Evolutionary conservation across 2,888 invertebrate genomes (phyloP).

Genomic region (Rhaphigaster nebulosa): DNA sequence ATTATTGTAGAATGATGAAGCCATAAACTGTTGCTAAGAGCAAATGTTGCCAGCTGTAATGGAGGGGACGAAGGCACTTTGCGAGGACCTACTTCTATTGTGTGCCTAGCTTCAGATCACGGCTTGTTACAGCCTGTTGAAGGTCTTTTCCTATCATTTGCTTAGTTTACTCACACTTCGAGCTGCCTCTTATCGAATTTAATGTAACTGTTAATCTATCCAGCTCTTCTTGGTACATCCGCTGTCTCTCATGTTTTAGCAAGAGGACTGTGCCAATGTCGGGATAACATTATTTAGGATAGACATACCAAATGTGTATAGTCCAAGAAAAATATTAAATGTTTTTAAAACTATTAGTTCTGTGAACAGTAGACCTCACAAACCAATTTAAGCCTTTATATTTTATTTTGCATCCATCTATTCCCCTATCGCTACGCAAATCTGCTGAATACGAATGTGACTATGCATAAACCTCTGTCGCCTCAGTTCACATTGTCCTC

Average conservation of each 20-base stretch:
- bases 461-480: too few relatives aligned
- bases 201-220: not conserved
- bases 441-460: too few relatives aligned
- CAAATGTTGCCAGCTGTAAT: not conserved
- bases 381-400: too few relatives aligned
- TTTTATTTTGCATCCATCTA: too few relatives aligned
- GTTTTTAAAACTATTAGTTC: too few relatives aligned
- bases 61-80: not conserved
- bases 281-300: not conserved
- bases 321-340: too few relatives aligned
- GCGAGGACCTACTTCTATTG: not conserved
- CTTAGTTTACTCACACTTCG: not conserved
- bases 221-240: not conserved
- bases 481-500: too few relatives aligned
- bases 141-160: not conserved
- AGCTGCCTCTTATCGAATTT: slow-evolving; percentile 10
- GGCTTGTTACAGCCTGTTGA: not conserved
- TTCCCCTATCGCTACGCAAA: too few relatives aligned
- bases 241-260: not conserved
- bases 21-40: slow-evolving; percentile 16
- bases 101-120: not conserved
- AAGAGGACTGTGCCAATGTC: not conserved
- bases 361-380: too few relatives aligned
- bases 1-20: too few relatives aligned
- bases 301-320: not conserved